phyloP scores from a whole-genome alignment of 2,113 vertebrate species.

The Phrynosoma platyrhinos region DNA sequence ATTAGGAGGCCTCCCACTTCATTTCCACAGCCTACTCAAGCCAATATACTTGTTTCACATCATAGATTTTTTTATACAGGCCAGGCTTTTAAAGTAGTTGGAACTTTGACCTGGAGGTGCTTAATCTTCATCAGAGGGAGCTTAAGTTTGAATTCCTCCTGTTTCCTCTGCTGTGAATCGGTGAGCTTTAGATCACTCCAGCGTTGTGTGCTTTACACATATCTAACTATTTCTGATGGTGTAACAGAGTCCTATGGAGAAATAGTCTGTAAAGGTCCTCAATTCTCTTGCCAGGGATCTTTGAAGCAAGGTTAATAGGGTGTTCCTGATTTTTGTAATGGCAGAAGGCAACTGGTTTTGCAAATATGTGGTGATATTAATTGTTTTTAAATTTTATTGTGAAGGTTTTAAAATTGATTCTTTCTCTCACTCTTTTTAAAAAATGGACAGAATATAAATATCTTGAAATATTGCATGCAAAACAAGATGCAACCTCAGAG shows the following conservation, averaged over 20 bases:
- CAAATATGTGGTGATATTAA: too few relatives aligned
- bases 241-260: background rate
- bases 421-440: background rate
- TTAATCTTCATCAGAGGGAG: constrained; percentile 13
- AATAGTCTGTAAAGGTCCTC: background rate
- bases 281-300: background rate
- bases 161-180: constrained; percentile 10
- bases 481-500: background rate
- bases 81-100: background rate
- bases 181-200: background rate
- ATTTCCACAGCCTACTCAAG: background rate
- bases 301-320: background rate
- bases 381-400: too few relatives aligned
- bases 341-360: background rate
- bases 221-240: background rate
- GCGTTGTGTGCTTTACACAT: accelerated
- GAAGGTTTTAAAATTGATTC: background rate
- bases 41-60: background rate
- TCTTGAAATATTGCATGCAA: background rate
- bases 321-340: background rate
- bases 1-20: background rate
- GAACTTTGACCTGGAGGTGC: constrained; percentile 5
- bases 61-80: background rate
- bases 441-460: background rate
- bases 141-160: constrained; percentile 4